Base-by-base conservation (phyloP, 2,113 vertebrate genomes). In the Paradoxurus hermaphroditus region DNA sequence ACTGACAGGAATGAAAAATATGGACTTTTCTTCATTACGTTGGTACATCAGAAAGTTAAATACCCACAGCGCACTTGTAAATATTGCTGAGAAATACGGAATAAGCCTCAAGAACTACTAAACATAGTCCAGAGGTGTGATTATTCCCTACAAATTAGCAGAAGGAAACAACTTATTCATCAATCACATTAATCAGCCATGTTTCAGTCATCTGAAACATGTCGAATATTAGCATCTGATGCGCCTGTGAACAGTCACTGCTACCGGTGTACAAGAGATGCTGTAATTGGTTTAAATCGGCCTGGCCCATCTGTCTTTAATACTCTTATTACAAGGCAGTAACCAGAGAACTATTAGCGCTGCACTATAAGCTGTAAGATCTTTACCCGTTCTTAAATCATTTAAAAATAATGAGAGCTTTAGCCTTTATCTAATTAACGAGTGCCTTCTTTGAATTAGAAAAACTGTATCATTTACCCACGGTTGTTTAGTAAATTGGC, bases 361-460 rank as follows among this genome's bases (percentile, higher is more conserved):
- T 97, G 97, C 98, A 98, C 98, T 98, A 98, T 98, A 98, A 99
- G 99, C 99, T 99, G 98, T 97, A 99, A 99, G 99, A 99, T 99
- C 99, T 99, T 99, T 99, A 99, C 99, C 98, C 98, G 41, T 99
- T 98, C 99, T 99, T 99, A 99, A 99, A 99, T 99, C 99, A 99
- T 99, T 99, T 99, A 99, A 99, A 99, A 99, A 99, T 99, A 99
- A 99, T 99, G 99, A 99, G 99, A 99, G 99, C 99, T 99, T 99
- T 99, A 99, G 99, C 99, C 99, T 99, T 99, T 99, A 99, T 99
- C 99, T 99, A 99, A 99, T 99, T 99, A 99, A 99, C 99, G 98
- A 98, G 98, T 98, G 99, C 99, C 98, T 98, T 98, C 99, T 99
- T 99, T 98, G 99, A 99, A 99, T 99, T 99, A 99, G 99, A 99